These are phyloP conservation scores for Tethea ocularis DNA, from an alignment of 2,888 invertebrate species.

Conservation along the genomic window DNA sequence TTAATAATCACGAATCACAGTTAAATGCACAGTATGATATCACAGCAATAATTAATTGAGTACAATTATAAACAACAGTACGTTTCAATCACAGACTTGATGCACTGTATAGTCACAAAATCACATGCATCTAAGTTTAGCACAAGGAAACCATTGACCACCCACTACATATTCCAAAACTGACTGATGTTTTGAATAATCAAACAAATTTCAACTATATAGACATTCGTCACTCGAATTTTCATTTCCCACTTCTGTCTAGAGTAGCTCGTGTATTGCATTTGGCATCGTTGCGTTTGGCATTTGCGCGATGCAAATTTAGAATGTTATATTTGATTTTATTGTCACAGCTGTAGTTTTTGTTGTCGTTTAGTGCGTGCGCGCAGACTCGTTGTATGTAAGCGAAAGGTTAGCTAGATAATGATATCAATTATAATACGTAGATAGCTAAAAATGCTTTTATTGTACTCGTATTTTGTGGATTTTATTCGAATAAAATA, in stretches of 20 bases:
- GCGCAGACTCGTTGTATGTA: background rate
- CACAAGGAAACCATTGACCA: background rate
- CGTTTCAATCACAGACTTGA: background rate
- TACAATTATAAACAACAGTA: background rate
- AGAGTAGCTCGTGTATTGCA: constrained; percentile 12
- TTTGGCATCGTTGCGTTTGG: constrained; percentile 35
- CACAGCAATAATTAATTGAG: background rate
- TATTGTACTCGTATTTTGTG: too few relatives aligned
- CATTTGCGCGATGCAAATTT: constrained; percentile 61
- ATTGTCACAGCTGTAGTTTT: constrained; percentile 24
- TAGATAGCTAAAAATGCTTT: background rate
- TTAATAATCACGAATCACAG: background rate
- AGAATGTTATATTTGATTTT: constrained; percentile 54
- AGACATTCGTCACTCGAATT: background rate
- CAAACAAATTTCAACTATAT: background rate
- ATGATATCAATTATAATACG: constrained; percentile 12
- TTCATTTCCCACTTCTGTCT: constrained; percentile 10
- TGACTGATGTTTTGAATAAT: background rate
- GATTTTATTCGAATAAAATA: too few relatives aligned
- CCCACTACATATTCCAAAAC: constrained; percentile 13
- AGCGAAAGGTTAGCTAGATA: background rate
- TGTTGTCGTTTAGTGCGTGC: background rate
- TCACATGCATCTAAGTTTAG: background rate
- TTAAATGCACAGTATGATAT: background rate
- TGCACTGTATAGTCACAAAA: background rate